Evolutionary conservation across 2,888 invertebrate genomes (phyloP), one percentile per base, ranked within the genome.

Genomic region (Zaprionus lineosus): DNA sequence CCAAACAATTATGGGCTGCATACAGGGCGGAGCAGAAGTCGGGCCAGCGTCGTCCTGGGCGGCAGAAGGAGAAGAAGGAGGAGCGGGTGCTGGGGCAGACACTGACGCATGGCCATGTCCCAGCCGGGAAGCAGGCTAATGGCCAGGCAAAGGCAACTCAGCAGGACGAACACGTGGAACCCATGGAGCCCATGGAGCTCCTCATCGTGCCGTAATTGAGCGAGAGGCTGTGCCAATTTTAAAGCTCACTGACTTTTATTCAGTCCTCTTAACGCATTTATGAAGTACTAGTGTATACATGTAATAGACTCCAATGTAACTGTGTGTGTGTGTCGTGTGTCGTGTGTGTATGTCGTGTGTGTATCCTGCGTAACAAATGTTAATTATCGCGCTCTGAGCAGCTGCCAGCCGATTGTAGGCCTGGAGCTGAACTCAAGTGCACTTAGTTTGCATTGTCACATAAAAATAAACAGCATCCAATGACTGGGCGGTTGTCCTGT

Each of bases 1-100:
- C 91, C 9, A 83, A 92, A 65, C 89, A 92, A 73, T 90, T 92
- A 72, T 66, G 71, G 61, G 62, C 50, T 50, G 74, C 73, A 51
- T 83, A 70, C 53, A 70, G 69, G 61, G 67, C 70, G 46, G 87
- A 88, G 59, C 52, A 68, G 15, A 57, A 46, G 43, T 72, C 68
- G 29, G 81, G 75, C 19, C 58, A 58, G 15, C 34, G 57, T 15
- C 59, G 33, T n/a, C n/a, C n/a, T 66, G 71, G 61, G 62, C 50
- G 48, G 74, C 73, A 51, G 82, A 70, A 51, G 69, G 69, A 62
- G 67, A 69, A 44, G 87, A 88, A n/a, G 59, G 51, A 68, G 15
- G 56, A 46, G 43, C 71, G 67, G 29, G 81, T 75, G 24, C 58
- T 58, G 15, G 34, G 57, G 14, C 59, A 36, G 7, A 48, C 66